Evolutionary conservation across 2,113 vertebrate species (phyloP), one percentile per base, ranked within the genome.

Genomic region (Psittacula cyanocephala): DNA sequence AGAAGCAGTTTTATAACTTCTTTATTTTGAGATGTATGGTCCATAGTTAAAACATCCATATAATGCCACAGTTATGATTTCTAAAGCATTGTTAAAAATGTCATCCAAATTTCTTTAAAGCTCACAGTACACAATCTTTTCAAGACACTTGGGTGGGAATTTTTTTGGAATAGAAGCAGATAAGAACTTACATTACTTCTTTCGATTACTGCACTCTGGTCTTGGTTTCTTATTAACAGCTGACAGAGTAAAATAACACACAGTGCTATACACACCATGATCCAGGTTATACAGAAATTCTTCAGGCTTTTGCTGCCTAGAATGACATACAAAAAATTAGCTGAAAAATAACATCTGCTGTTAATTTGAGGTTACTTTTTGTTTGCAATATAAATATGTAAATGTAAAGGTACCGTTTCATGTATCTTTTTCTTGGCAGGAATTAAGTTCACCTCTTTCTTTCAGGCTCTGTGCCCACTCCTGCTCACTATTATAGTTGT

Each of bases 281-380:
- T 76, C 98, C 98, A 98, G 43, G 69, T 60, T 72, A 97, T 50
- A 81, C 97, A 98, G 67, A 96, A 75, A 92, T 93, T 97, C 97
- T 98, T 98, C 88, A 98, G 68, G 81, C 65, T 92, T 75, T 81
- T 81, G 88, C 78, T 89, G 57, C 80, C 93, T 95, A 52, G 29
- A 94, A 96, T 10, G 88, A 89, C 60, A 95, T 27, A 78, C 78
- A 87, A 92, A 93, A 72, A 85, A 91, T 62, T 7, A 80, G 94
- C 85, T 81, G 78, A 29, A 81, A 91, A 90, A 53, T 17, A 81
- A 68, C 86, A 89, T 89, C 92, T 92, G 81, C 88, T 81, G 85
- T 25, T 69, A 71, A 93, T 89, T 76, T 91, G 83, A 87, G 72
- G 76, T 37, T 52, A 39, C 65, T 86, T 72, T 69, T 47, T 87